Evolutionary conservation across 2,797 vertebrate species (phyloP), one percentile per base, ranked within the genome.

Genomic region (Monodelphis domestica): DNA sequence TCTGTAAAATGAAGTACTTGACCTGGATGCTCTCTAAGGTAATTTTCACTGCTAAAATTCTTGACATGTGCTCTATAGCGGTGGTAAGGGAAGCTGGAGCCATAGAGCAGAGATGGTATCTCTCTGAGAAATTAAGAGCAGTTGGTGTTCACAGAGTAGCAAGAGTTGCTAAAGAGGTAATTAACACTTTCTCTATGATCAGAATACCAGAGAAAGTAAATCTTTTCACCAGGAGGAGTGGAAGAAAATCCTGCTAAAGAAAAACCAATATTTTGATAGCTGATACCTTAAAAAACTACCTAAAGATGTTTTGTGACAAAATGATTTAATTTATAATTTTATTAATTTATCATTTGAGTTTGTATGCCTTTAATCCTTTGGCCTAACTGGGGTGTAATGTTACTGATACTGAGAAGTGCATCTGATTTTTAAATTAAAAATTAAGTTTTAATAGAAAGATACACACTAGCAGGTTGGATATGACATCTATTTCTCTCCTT

Each of bases 71-170:
- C 15, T 45, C 21, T 78, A 45, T 0, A 38, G 63, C 78, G 17
- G 33, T 78, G 21, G 70, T 84, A 26, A 24, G 78, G 28, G 45
- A 94, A 94, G 92, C 91, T 4, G 59, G 95, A 93, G n/a, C 33
- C 54, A 56, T 54, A 45, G 91, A 97, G 91, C 24, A 89, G 17
- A 57, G 29, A 92, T 11, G 26, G 45, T 56, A 54, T n/a, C 57
- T 95, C 96, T 84, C 92, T 88, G 87, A 90, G 9, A 94, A 95
- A 93, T 96, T 94, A 96, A 59, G 87, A 95, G 33, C 78, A 95
- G 38, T 91, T 92, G 93, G 89, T 92, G 78, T 93, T 96, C 91
- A 93, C 88, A 89, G 70, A 28, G 57, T 87, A 94, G 87, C 50
- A 93, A 91, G 53, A 63, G 54, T 70, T 59, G 88, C 57, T 95